Conservation (phyloP, 2,888 invertebrate genomes). For the Morinoia aosen region DNA sequence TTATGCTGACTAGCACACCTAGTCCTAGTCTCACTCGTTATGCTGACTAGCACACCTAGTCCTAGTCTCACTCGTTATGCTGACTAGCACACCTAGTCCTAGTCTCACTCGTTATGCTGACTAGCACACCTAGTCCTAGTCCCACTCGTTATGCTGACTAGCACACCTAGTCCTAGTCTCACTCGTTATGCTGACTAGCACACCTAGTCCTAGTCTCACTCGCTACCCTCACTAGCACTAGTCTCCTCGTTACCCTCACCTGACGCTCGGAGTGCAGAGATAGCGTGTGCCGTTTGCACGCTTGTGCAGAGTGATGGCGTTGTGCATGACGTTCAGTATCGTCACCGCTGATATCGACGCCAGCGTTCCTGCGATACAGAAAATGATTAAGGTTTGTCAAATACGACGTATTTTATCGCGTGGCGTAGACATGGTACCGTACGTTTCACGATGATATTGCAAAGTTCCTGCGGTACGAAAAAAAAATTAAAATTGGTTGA, state of each 20-base stretch:
- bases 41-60: too few relatives aligned
- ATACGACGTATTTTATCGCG: not conserved
- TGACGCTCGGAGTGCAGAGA: slow-evolving; percentile 77
- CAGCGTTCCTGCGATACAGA: slow-evolving; percentile 70
- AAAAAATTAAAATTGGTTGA: not conserved
- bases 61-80: not conserved
- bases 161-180: too few relatives aligned
- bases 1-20: too few relatives aligned
- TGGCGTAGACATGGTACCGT: not conserved
- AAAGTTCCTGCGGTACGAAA: not conserved
- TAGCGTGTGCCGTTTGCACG: slow-evolving; percentile 76
- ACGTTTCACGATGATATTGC: not conserved
- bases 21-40: too few relatives aligned
- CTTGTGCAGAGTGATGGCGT: slow-evolving; percentile 77
- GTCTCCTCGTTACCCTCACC: slow-evolving; percentile 71
- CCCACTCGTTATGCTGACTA: not conserved
- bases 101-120: not conserved
- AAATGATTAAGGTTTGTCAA: not conserved
- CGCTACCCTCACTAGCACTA: not conserved
- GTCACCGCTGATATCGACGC: slow-evolving; percentile 73
- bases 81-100: not conserved
- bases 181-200: too few relatives aligned
- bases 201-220: too few relatives aligned
- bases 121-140: not conserved
- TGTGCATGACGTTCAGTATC: slow-evolving; percentile 76